Base-by-base conservation (phyloP, 1,140 invertebrate genomes). In the Lasaia peninsularis region DNA sequence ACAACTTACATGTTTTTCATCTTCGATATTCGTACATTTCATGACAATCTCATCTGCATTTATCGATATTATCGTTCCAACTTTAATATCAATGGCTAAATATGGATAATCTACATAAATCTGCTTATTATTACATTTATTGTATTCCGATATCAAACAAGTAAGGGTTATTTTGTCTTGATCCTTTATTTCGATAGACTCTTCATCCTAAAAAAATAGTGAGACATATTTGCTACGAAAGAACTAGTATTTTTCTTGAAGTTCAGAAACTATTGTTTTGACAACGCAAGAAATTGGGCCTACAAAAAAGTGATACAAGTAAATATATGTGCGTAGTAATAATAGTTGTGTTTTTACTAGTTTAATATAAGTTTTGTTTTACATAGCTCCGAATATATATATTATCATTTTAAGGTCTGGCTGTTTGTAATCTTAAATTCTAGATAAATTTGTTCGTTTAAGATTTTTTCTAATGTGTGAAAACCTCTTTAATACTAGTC, bases 61-160 rank as follows among this genome's bases (percentile, higher is more conserved):
- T 20, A 84, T 69, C 6, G 68, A 69, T 56, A 84, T 70, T 58
- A 73, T 69, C 9, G 60, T 76, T 10, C 73, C 80, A 8, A 69
- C 48, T 35, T 58, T 67, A 5, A 73, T 56, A 24, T 84, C 80
- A 1, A 49, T 32, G 1, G 53, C 56, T 10, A 83, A 54, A 32
- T 66, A 65, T 2, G 67, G 67, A 63, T 78, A 73, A 49, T 83
- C 77, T 11, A 83, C 58, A 52, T 75, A 83, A 58, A 83, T 75
- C 35, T 60, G 60, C 7, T 61, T 44, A 31, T 63, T 50, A 12
- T 60, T 77, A 40, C 80, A 84, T 69, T 69, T 75, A 44, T 84
- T 67, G 11, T 61, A 71, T n/a, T 69, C 52, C 6, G 31, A 11
- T 33, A 69, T 54, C n/a, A 72, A 52, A 35, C 52, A 65, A 9